Base-by-base conservation (phyloP, 2,888 invertebrate genomes). In the Pterobdella sp. region DNA sequence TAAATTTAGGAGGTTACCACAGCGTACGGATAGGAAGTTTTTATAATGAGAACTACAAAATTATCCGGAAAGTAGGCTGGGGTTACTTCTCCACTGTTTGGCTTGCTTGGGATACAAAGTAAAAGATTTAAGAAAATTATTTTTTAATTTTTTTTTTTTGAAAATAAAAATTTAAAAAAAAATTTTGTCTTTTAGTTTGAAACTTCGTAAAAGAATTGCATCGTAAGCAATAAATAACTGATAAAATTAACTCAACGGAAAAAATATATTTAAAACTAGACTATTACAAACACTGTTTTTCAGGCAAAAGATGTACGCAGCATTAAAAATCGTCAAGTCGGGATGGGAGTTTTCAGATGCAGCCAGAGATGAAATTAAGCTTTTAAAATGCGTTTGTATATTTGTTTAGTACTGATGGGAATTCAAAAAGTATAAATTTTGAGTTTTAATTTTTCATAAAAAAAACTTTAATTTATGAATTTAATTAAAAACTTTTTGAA, bases 81-180 rank as follows among this genome's bases (percentile, higher is more conserved):
- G 74, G 74, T 18, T 74, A 74, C 64, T 74, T 74, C 60, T 74
- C 74, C 34, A 74, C 74, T 10, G 74, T 74, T n/a, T 74, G 74
- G 71, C 71, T 71, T 36, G 60, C 56, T n/a, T 71, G 71, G 71
- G 71, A 71, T 32, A 63, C 56, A 32, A 35, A 71, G 71, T 71
- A n/a, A 36, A 35, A 32, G 36, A 10, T 18, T 29, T 32, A 34
- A 60, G 10, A 18, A 49, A 22, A 60, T 60, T 60, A 60, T 14
- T 14, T 14, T 22, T 60, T 31, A 60, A 60, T 31, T 1, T 31
- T 60, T 49, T 60, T 3, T n/a, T n/a, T n/a, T n/a, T n/a, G n/a
- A n/a, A n/a, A n/a, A n/a, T n/a, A n/a, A n/a, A n/a, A n/a, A n/a
- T n/a, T n/a, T n/a, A n/a, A n/a, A n/a, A n/a, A n/a, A n/a, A n/a